Conservation (phyloP, 2,797 vertebrate species). For the Avahi laniger region DNA sequence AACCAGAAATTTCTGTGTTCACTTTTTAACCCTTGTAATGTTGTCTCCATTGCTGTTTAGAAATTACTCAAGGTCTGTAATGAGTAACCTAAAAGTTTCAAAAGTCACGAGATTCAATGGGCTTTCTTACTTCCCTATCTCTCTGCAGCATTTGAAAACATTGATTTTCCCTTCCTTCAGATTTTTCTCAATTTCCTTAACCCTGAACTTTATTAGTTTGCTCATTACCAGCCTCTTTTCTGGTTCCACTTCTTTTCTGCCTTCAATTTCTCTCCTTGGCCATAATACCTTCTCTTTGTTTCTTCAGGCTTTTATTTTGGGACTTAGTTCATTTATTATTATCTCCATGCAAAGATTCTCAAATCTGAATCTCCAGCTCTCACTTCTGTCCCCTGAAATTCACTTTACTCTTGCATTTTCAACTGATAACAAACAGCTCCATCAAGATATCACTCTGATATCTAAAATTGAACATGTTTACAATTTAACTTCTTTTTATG, state of each 20-base stretch:
- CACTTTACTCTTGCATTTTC: not conserved
- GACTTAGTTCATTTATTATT: not conserved
- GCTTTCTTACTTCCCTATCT: not conserved
- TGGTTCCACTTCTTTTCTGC: not conserved
- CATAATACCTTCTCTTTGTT: not conserved
- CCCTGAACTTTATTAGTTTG: not conserved
- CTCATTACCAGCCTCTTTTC: not conserved
- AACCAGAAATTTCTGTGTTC: not conserved
- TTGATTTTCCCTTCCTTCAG: not conserved
- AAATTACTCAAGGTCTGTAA: conserved; percentile 1
- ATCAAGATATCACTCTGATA: not conserved
- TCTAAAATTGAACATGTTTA: not conserved
- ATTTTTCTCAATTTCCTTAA: not conserved
- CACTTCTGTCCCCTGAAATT: not conserved
- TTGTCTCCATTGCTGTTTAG: not conserved
- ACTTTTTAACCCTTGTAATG: not conserved
- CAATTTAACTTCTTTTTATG: not conserved
- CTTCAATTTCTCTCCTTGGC: not conserved
- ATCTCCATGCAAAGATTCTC: not conserved
- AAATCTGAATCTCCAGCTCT: not conserved
- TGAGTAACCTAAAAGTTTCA: not conserved
- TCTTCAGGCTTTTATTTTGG: conserved; percentile 23
- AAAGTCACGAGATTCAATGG: not conserved
- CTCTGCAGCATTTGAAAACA: not conserved
- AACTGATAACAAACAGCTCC: not conserved